A percentile compares a stretch with the other conserved stretches of the same genome.
These are phyloP conservation scores for Hypomecis atomaria DNA, from an alignment of 2,888 invertebrate species.

Conservation along the genomic window DNA sequence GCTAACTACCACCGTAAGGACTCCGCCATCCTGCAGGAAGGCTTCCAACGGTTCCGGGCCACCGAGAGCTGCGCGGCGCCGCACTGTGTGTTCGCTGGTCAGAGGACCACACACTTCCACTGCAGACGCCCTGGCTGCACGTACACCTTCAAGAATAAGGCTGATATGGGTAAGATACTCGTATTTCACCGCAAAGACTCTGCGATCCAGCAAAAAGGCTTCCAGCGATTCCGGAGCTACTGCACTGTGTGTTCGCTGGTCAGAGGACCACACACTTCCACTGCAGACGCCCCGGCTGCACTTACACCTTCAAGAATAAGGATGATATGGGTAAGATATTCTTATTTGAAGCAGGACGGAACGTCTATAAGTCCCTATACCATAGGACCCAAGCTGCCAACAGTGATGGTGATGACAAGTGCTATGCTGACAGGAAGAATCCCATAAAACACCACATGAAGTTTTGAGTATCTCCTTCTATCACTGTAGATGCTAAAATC, in stretches of 20 bases:
- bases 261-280: slow-evolving; percentile 99
- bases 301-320: slow-evolving; percentile 99
- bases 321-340: slow-evolving; percentile 98
- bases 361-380: too few relatives aligned
- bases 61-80: slow-evolving; percentile 97
- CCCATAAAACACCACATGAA: too few relatives aligned
- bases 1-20: slow-evolving; percentile 99
- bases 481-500: too few relatives aligned
- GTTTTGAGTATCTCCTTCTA: too few relatives aligned
- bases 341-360: too few relatives aligned
- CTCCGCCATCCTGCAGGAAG: slow-evolving; percentile 98
- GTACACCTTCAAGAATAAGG: slow-evolving; percentile 99
- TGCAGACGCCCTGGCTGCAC: slow-evolving; percentile 95
- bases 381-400: too few relatives aligned
- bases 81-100: slow-evolving; percentile 96
- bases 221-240: slow-evolving; percentile 97
- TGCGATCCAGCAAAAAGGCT: slow-evolving; percentile 98
- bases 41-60: slow-evolving; percentile 97
- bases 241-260: slow-evolving; percentile 96
- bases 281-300: slow-evolving; percentile 95
- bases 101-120: slow-evolving; percentile 98
- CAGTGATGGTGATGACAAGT: too few relatives aligned
- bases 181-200: slow-evolving; percentile 91
- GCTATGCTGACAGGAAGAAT: too few relatives aligned
- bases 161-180: slow-evolving; percentile 98